A percentile compares a stretch with the other conserved stretches of the same genome.
Evolutionary conservation across 2,888 invertebrate genomes (phyloP).

Genomic region (Melieria crassipennis): DNA sequence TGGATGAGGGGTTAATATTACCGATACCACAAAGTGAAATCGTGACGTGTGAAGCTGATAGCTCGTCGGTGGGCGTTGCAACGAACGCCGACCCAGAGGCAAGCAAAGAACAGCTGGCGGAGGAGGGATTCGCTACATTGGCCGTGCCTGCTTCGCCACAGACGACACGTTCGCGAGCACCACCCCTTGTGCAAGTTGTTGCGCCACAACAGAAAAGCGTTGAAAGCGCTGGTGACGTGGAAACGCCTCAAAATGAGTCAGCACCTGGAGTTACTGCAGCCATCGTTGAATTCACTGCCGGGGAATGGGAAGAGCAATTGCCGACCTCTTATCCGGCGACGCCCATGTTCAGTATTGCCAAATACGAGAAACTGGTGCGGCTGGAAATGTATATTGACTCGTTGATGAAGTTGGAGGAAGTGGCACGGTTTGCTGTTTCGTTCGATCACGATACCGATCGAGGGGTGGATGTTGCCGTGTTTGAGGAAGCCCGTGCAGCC

Average conservation of each 20-base stretch:
- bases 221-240: neutral
- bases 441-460: neutral
- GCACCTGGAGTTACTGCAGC: too few relatives aligned
- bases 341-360: conserved; percentile 26
- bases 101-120: too few relatives aligned
- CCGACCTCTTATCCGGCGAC: conserved; percentile 28
- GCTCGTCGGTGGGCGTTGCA: neutral
- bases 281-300: neutral
- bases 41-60: conserved; percentile 12
- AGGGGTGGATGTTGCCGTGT: conserved; percentile 18
- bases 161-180: conserved; percentile 1
- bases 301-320: neutral
- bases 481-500: conserved; percentile 21
- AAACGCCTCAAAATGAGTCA: too few relatives aligned
- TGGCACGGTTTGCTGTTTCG: neutral
- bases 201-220: conserved; percentile 29
- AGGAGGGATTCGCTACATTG: too few relatives aligned
- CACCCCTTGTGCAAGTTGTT: conserved; percentile 33
- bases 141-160: neutral
- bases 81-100: too few relatives aligned
- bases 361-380: conserved; percentile 15
- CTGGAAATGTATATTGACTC: conserved; percentile 24
- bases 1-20: neutral
- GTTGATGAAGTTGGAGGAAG: conserved; percentile 13
- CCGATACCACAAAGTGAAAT: conserved; percentile 8